These are phyloP conservation scores for Acronicta aceris DNA, from an alignment of 2,888 invertebrate species.

Conservation along the genomic window DNA sequence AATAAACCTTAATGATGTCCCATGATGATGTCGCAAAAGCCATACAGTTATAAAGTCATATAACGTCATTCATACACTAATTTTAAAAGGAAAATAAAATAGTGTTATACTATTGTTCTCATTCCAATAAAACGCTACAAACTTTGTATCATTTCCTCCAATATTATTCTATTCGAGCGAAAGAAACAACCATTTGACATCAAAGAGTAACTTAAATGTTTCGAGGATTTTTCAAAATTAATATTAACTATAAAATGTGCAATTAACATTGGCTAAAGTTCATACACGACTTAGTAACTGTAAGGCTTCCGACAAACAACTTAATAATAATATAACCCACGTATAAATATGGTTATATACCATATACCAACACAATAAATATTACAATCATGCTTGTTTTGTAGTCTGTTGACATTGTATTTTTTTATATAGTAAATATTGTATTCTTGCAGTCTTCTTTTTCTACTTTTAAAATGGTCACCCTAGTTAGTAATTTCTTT, in stretches of 20 bases:
- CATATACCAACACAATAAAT: constrained; percentile 76
- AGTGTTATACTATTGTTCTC: too few relatives aligned
- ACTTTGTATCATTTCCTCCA: too few relatives aligned
- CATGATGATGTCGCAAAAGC: constrained; percentile 28
- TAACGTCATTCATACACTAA: too few relatives aligned
- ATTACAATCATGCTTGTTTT: constrained; percentile 79
- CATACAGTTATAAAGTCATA: constrained; percentile 18
- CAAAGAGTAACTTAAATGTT: too few relatives aligned
- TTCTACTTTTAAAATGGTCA: constrained; percentile 3
- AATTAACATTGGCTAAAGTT: too few relatives aligned
- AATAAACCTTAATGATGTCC: constrained; percentile 47
- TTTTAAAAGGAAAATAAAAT: not conserved
- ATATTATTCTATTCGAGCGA: too few relatives aligned
- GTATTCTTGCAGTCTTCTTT: not conserved
- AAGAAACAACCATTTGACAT: too few relatives aligned
- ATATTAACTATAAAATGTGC: too few relatives aligned
- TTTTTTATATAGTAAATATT: not conserved
- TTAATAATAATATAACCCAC: constrained; percentile 51
- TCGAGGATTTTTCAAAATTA: too few relatives aligned
- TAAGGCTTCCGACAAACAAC: constrained; percentile 51
- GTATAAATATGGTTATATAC: constrained; percentile 70
- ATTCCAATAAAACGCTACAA: too few relatives aligned
- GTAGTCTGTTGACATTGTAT: constrained; percentile 68
- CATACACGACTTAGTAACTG: constrained; percentile 7
- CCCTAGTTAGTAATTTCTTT: not conserved